Conservation (phyloP, 1,140 invertebrate genomes). For the Pogonomyrmex californicus region DNA sequence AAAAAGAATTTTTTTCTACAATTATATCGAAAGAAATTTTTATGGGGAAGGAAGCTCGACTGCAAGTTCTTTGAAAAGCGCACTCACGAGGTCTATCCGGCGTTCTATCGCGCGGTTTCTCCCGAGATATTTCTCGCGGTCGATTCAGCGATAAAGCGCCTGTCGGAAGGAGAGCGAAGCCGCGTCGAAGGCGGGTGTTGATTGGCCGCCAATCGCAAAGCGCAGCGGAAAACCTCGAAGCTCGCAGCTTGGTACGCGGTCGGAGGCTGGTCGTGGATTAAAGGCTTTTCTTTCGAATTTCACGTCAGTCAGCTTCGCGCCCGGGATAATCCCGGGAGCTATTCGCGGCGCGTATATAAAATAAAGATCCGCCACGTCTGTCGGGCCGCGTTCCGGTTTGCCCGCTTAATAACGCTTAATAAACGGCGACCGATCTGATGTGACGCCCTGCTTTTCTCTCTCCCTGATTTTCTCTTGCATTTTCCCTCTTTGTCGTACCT, state of each 20-base stretch:
- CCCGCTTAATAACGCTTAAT: slow-evolving; percentile 83
- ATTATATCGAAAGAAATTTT: slow-evolving; percentile 39
- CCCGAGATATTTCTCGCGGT: slow-evolving; percentile 50
- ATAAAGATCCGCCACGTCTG: slow-evolving; percentile 79
- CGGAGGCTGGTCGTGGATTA: slow-evolving; percentile 79
- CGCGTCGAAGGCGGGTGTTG: slow-evolving; percentile 56
- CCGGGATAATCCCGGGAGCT: slow-evolving; percentile 81
- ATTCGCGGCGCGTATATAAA: slow-evolving; percentile 83
- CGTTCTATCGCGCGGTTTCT: slow-evolving; percentile 47
- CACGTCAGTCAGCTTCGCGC: slow-evolving; percentile 81
- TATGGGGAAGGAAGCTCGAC: slow-evolving; percentile 1
- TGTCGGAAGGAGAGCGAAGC: slow-evolving; percentile 56
- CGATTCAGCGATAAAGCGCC: slow-evolving; percentile 35
- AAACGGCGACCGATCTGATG: slow-evolving; percentile 76
- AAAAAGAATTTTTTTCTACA: neutral
- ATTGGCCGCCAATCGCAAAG: slow-evolving; percentile 72
- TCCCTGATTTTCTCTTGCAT: slow-evolving; percentile 6
- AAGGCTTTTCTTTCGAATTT: slow-evolving; percentile 85
- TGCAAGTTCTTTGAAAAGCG: slow-evolving; percentile 43
- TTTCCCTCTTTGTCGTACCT: neutral
- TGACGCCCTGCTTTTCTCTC: slow-evolving; percentile 51
- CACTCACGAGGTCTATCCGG: slow-evolving; percentile 38
- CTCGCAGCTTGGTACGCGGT: slow-evolving; percentile 60
- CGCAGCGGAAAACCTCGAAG: slow-evolving; percentile 64
- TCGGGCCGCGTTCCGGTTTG: slow-evolving; percentile 66